These are phyloP conservation scores for Megamerina dolium DNA, from an alignment of 2,888 invertebrate genomes.

Conservation along the genomic window DNA sequence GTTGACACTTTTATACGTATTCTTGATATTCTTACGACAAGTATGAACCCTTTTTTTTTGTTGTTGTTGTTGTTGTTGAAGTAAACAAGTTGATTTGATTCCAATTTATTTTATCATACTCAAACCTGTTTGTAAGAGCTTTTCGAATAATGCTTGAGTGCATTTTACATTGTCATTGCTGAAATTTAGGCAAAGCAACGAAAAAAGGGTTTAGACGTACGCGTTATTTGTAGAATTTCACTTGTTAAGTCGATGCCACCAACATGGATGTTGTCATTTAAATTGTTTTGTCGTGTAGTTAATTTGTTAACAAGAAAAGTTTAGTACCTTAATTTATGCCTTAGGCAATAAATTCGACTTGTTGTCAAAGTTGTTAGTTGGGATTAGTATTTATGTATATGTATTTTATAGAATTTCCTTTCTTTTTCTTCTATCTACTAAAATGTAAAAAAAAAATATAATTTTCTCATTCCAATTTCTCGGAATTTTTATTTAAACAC, in stretches of 20 bases:
- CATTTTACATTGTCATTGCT: constrained; percentile 10
- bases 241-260: no score
- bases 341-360: not conserved
- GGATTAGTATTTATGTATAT: no score
- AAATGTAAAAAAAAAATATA: no score
- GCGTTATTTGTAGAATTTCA: no score
- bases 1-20: constrained; percentile 26
- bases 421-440: no score
- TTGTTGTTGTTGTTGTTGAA: no score
- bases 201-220: not conserved
- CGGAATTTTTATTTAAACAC: no score
- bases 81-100: constrained; percentile 13
- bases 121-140: constrained; percentile 1
- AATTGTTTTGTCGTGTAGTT: constrained; percentile 29
- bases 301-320: constrained; percentile 37
- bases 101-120: constrained; percentile 1
- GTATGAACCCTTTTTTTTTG: no score
- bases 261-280: constrained; percentile 13
- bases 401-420: no score
- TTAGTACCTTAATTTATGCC: constrained; percentile 6
- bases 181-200: not conserved
- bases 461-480: no score
- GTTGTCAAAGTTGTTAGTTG: constrained; percentile 4
- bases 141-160: constrained; percentile 22
- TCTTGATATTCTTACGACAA: no score